Evolutionary conservation across 2,113 vertebrate species (phyloP).

Genomic region (Toxotes chatareus): DNA sequence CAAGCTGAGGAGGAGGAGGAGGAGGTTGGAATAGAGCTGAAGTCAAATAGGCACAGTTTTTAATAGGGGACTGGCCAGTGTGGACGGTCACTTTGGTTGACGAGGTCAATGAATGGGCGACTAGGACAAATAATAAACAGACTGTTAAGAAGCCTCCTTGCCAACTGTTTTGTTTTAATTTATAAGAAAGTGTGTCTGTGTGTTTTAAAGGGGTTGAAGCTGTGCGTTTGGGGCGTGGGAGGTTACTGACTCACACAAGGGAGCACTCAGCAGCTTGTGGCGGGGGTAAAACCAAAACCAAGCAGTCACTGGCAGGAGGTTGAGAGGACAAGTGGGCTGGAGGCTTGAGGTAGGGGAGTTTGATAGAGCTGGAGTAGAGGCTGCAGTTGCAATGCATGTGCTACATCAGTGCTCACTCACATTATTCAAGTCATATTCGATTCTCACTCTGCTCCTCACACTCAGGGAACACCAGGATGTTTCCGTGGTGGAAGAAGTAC

Average conservation of each 20-base stretch:
- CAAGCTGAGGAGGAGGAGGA: slow-evolving; percentile 59
- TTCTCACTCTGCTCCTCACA: slow-evolving; percentile 12
- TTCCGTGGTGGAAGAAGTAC: not conserved
- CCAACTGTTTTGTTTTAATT: slow-evolving; percentile 52
- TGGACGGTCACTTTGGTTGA: slow-evolving; percentile 31
- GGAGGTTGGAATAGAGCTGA: slow-evolving; percentile 56
- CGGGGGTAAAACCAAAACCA: slow-evolving; percentile 26
- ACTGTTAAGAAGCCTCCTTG: slow-evolving; percentile 5
- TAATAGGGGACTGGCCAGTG: slow-evolving; percentile 28
- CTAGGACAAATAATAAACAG: slow-evolving; percentile 48
- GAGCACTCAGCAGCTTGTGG: slow-evolving; percentile 34
- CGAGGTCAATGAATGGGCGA: slow-evolving; percentile 31
- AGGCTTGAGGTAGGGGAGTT: not conserved
- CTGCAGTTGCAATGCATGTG: not conserved
- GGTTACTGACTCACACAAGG: slow-evolving; percentile 40
- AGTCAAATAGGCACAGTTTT: slow-evolving; percentile 47
- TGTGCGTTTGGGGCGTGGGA: slow-evolving; percentile 35
- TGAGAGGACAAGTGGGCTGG: slow-evolving; percentile 9
- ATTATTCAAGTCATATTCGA: slow-evolving; percentile 3
- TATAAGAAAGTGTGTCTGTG: not conserved
- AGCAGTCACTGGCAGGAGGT: slow-evolving; percentile 25
- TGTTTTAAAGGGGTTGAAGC: slow-evolving; percentile 30
- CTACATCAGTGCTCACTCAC: not conserved
- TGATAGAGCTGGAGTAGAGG: not conserved
- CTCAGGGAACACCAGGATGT: not conserved